Evolutionary conservation across 1,140 invertebrate genomes (phyloP), one percentile per base, ranked within the genome.

Genomic region (Physella acuta): DNA sequence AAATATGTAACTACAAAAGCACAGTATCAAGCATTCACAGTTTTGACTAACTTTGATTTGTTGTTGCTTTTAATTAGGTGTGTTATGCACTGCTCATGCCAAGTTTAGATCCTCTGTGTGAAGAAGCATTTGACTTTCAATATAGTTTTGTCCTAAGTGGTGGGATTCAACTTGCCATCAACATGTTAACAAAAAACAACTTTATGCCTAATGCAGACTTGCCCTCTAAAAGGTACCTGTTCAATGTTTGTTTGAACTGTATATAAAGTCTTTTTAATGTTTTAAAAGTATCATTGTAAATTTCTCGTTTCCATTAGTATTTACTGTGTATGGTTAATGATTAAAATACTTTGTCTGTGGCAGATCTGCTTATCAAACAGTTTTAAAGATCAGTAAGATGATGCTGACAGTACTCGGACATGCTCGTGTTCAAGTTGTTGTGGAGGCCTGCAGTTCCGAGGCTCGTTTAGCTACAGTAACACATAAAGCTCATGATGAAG

Each of bases 1-100:
- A n/a, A n/a, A n/a, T n/a, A n/a, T n/a, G n/a, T n/a, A 44, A 44
- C 39, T 44, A 11, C 20, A 44, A 11, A 8, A 44, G 8, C 20
- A 11, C 39, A 44, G 39, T 44, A 44, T 44, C 20, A 11, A 11
- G 39, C 20, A 44, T 20, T 44, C 8, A 44, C 39, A 44, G 8
- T 44, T 44, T 44, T 44, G 20, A 44, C 39, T n/a, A n/a, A n/a
- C 8, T 44, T 44, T 44, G 39, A 20, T 11, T 44, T 44, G 8
- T 44, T 44, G 26, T 26, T 55, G 11, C 24, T 30, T 2, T 14
- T 51, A 3, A 85, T n/a, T 85, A 95, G 89, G 94, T 96, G 55
- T 85, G 95, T 58, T 96, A 98, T 82, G 91, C 93, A 58, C 87
- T 97, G 78, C 85, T 98, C 44, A 95, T 98, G 90, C 95, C 95